These are phyloP conservation scores for Thalassophryne amazonica DNA, from an alignment of 2,797 vertebrate genomes.

Conservation along the genomic window DNA sequence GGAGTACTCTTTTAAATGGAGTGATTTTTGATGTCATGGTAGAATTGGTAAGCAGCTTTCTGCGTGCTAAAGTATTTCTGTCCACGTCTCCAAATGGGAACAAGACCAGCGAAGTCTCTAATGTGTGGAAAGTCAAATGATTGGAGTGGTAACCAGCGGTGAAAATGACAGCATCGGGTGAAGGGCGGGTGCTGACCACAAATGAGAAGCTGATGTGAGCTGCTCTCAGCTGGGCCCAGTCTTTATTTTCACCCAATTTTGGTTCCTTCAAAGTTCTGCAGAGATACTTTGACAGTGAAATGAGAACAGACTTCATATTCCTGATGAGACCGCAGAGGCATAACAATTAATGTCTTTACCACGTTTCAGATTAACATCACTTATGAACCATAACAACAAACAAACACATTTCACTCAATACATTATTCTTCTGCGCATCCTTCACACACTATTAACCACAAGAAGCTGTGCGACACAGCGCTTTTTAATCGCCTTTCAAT, in stretches of 20 bases:
- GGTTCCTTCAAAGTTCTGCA: background rate
- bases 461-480: conserved; percentile 13
- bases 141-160: background rate
- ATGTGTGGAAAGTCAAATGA: conserved; percentile 13
- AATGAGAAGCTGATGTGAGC: conserved; percentile 39
- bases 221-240: background rate
- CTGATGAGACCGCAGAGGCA: background rate
- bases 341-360: background rate
- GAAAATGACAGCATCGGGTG: background rate
- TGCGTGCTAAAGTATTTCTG: too few species aligned
- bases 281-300: background rate
- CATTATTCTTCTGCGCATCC: conserved; percentile 12
- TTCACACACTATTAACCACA: conserved; percentile 24
- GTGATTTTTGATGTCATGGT: too few species aligned
- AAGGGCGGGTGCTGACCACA: conserved; percentile 38
- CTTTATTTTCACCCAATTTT: conserved; percentile 7
- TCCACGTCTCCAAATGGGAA: conserved; percentile 3
- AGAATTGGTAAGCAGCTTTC: too few species aligned
- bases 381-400: conserved; percentile 14
- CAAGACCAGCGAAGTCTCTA: background rate
- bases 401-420: conserved; percentile 25
- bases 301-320: background rate
- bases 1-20: too few species aligned
- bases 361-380: conserved; percentile 8
- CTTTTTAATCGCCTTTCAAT: conserved; percentile 8